Base-by-base conservation (phyloP, 2,888 invertebrate genomes). In the Tetragonula carbonaria region DNA sequence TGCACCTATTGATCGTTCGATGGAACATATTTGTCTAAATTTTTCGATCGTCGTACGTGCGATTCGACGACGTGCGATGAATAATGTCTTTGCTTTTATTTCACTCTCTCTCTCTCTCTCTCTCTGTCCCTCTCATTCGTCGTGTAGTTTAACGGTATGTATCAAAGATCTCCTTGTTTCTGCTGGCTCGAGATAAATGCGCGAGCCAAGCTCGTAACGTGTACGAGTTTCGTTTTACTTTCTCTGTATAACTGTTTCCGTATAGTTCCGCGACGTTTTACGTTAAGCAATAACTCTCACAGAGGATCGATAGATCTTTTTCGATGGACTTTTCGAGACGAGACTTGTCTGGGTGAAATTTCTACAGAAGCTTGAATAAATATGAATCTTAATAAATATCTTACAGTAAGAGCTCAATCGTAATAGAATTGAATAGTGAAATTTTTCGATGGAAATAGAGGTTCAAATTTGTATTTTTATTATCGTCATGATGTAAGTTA, bases 1-100 rank as follows among this genome's bases (percentile, higher is more conserved):
- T 16, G 28, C 68, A 57, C 67, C 74, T 83, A 83, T 85, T 85
- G 83, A 85, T 84, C 82, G 78, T 65, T 28, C 38, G 73, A 74
- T 73, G 53, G 74, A 68, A 74, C 80, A 72, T 80, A 82, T 85
- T 79, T 76, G 85, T 68, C 72, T 38, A 57, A 65, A 75, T 81
- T 76, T 77, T 80, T 75, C 75, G 72, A 57, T 50, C 62, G 59
- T 51, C 45, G 38, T n/a, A 33, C 62, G 16, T 21, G 59, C 55
- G 66, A 71, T 63, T 82, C 71, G 70, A 68, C 59, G 62, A 33
- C 45, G 50, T 14, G 4, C n/a, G 45, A 72, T 83, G 62, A 83
- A 63, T 76, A 76, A 83, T 72, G 50, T 16, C 23, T 23, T 50
- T 11, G 55, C 67, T 67, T 76, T 76, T 68, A 71, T 53, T 50